Conservation (phyloP, 2,888 invertebrate species). For the Acheta domesticus region DNA sequence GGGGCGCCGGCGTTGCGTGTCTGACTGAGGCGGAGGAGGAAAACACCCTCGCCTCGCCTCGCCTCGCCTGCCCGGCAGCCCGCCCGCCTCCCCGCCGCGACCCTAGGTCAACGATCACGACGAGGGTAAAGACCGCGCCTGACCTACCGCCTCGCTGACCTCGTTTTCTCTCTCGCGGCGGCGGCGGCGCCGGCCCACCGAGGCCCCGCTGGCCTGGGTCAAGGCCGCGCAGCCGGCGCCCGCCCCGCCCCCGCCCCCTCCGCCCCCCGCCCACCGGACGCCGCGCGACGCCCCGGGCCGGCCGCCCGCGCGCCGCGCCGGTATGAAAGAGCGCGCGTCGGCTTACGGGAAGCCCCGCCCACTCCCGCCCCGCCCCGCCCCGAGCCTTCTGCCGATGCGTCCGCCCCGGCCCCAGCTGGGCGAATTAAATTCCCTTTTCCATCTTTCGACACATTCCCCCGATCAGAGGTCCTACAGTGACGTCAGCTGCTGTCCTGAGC, state of each 20-base stretch:
- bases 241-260: neutral
- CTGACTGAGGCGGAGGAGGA: constrained; percentile 9
- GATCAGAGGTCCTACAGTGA: too few species aligned
- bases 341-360: neutral
- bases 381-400: too few species aligned
- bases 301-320: neutral
- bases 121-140: neutral
- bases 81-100: neutral
- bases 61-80: neutral
- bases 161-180: neutral
- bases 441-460: too few species aligned
- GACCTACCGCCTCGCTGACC: constrained; percentile 7
- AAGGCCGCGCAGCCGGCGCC: neutral
- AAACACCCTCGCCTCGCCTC: constrained; percentile 18
- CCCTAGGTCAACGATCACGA: constrained; percentile 18
- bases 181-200: neutral
- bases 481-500: too few species aligned
- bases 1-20: constrained; percentile 18
- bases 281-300: neutral
- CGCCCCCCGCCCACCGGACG: neutral
- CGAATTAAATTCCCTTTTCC: too few species aligned
- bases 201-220: neutral
- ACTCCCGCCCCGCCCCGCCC: neutral
- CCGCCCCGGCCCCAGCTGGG: too few species aligned
- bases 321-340: neutral